Percentiles rank a stretch among this genome's conserved stretches.
phyloP scores from a whole-genome alignment of 2,888 invertebrate genomes.

The Fabriciana adippe region DNA sequence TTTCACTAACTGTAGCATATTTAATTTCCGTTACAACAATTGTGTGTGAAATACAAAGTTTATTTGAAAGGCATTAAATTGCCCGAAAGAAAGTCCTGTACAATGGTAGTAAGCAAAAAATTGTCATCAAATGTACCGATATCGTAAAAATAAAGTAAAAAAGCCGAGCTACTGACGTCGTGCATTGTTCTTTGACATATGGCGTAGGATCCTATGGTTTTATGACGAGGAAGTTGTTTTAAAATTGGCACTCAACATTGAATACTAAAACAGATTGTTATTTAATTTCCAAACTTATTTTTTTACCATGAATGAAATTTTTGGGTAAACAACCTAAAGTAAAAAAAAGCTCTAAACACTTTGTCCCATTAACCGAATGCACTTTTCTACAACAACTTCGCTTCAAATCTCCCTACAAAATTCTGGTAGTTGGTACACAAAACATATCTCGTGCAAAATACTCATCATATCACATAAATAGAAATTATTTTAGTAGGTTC shows the following conservation, averaged over 20 bases:
- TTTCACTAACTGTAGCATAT: not conserved
- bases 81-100: constrained; percentile 11
- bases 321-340: not conserved
- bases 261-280: not conserved
- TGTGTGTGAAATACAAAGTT: constrained; percentile 8
- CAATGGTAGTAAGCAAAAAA: constrained; percentile 7
- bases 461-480: no score
- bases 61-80: constrained; percentile 25
- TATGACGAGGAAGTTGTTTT: constrained; percentile 11
- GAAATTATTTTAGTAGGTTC: no score
- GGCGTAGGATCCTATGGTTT: constrained; percentile 5
- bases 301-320: not conserved
- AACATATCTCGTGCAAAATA: no score
- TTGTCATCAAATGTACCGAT: constrained; percentile 6
- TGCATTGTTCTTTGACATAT: constrained; percentile 21
- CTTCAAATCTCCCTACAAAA: no score
- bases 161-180: constrained; percentile 15
- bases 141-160: constrained; percentile 12
- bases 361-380: no score
- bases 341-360: no score
- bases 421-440: no score
- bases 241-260: constrained; percentile 3
- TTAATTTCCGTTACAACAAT: not conserved
- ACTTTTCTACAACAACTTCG: no score
- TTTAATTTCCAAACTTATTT: constrained; percentile 1